These are phyloP conservation scores for Sandelia bainsii DNA, from an alignment of 2,797 vertebrate genomes.

Conservation along the genomic window DNA sequence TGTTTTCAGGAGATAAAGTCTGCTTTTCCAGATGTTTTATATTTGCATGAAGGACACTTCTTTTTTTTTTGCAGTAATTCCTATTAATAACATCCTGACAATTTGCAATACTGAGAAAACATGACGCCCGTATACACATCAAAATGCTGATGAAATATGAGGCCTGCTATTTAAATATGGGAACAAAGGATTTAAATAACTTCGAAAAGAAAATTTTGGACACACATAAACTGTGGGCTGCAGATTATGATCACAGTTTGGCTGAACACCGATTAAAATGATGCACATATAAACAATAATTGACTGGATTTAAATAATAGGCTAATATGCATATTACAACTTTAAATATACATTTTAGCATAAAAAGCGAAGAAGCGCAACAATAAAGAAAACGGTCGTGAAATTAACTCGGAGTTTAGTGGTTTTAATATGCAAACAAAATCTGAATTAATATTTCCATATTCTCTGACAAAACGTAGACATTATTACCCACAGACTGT, in stretches of 20 bases:
- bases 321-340: constrained; percentile 42
- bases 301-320: constrained; percentile 35
- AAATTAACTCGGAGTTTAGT: neutral
- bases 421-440: constrained; percentile 24
- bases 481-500: neutral
- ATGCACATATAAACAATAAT: neutral
- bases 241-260: neutral
- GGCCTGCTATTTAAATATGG: constrained; percentile 8
- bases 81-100: neutral
- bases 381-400: neutral
- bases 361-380: neutral
- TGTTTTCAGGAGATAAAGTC: constrained; percentile 1
- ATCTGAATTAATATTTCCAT: constrained; percentile 41
- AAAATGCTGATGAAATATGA: neutral
- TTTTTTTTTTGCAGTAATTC: neutral
- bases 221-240: neutral
- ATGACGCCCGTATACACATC: rapidly evolving
- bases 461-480: neutral
- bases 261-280: neutral
- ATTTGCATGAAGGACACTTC: constrained; percentile 8
- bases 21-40: neutral
- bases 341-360: neutral
- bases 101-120: neutral
- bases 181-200: constrained; percentile 14
- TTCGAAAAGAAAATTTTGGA: neutral